phyloP scores from a whole-genome alignment of 2,888 invertebrate genomes.

The Oasisia sp. region DNA sequence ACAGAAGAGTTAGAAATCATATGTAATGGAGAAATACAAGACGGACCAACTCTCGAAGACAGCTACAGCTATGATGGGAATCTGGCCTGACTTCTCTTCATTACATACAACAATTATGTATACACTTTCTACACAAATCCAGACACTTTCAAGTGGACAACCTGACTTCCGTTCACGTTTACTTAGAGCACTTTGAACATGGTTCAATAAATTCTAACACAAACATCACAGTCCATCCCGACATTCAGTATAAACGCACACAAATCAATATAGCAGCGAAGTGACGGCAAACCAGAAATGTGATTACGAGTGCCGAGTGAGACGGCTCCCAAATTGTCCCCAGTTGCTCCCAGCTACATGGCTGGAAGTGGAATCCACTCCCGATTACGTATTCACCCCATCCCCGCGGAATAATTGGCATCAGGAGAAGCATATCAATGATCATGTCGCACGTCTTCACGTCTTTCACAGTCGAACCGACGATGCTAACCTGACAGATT shows the following conservation, averaged over 20 bases:
- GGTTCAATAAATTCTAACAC: neutral
- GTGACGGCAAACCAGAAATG: neutral
- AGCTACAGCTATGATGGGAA: no score
- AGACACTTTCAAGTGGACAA: neutral
- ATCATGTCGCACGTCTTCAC: neutral
- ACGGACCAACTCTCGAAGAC: no score
- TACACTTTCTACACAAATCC: no score
- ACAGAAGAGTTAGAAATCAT: no score
- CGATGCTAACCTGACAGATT: constrained; percentile 6
- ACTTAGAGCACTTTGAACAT: neutral
- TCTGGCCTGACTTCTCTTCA: no score
- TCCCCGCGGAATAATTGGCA: neutral
- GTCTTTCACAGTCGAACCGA: neutral
- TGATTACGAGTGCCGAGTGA: neutral
- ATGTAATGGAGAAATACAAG: no score
- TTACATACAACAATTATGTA: no score
- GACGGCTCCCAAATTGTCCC: neutral
- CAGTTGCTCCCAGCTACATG: neutral
- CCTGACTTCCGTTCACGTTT: neutral
- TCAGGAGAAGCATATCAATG: neutral
- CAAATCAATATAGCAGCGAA: neutral
- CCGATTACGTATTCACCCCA: constrained; percentile 10
- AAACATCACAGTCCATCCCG: neutral
- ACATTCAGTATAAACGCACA: neutral
- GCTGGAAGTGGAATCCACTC: neutral